Conservation (phyloP, 2,113 vertebrate genomes). For the Amazona vittata region DNA sequence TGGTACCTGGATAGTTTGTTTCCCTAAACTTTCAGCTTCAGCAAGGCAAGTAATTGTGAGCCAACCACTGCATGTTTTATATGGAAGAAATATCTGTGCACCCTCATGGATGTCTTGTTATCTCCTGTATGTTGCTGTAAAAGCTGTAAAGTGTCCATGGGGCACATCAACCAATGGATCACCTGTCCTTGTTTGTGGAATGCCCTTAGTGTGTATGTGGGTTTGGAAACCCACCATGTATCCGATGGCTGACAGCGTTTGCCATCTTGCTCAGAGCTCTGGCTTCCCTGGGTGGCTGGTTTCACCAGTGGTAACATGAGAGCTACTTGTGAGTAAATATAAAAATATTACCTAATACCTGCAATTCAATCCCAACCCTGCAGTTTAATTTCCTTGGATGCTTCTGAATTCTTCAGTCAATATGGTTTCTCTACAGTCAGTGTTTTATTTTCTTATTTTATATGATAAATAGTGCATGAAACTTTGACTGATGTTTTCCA, state of each 20-base stretch:
- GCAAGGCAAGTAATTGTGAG: neutral
- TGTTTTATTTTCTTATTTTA: neutral
- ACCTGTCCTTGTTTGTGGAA: neutral
- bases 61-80: neutral
- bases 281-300: neutral
- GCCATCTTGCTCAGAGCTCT: neutral
- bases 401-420: neutral
- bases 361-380: neutral
- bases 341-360: too few species aligned
- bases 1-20: neutral
- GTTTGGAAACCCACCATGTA: neutral
- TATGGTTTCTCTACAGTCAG: neutral
- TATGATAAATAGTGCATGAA: neutral
- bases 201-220: fast-evolving
- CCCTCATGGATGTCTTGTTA: fast-evolving
- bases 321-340: neutral
- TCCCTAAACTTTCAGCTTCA: neutral
- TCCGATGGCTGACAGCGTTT: neutral
- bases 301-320: neutral
- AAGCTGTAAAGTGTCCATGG: neutral
- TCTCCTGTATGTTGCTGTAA: neutral
- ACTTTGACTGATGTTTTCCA: neutral
- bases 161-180: neutral
- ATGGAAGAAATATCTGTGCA: neutral
- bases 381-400: neutral